These are phyloP conservation scores for Pharmacophagus antenor DNA, from an alignment of 2,888 invertebrate species.

Conservation along the genomic window DNA sequence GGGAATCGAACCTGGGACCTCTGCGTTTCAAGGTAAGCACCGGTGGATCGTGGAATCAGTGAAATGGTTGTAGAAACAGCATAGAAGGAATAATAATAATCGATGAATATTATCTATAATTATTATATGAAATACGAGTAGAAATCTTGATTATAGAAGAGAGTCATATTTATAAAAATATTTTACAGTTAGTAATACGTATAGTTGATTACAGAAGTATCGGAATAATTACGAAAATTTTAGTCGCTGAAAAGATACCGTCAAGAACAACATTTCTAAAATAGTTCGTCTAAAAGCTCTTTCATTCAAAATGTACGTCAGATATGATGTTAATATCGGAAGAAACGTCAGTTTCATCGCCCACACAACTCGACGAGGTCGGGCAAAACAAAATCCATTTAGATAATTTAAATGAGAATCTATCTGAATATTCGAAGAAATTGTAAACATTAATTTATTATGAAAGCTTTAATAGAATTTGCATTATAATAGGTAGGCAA, in stretches of 20 bases:
- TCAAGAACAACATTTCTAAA: constrained; percentile 13
- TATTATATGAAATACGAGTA: no score
- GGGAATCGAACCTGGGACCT: no score
- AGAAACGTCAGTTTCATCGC: constrained; percentile 12
- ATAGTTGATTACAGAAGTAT: background rate
- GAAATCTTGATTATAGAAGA: no score
- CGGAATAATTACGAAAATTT: background rate
- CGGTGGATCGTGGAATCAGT: no score
- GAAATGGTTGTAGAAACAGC: no score
- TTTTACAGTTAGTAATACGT: no score
- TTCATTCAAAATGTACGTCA: constrained; percentile 12
- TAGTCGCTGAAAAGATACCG: constrained; percentile 3
- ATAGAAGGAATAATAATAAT: no score
- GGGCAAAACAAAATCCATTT: constrained; percentile 1
- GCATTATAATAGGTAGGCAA: no score
- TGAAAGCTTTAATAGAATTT: background rate
- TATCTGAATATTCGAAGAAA: background rate
- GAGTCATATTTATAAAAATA: no score
- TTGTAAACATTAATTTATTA: background rate
- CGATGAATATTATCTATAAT: no score
- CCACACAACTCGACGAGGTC: background rate
- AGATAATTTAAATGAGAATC: background rate
- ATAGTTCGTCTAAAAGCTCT: constrained; percentile 14
- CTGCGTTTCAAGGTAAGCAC: no score
- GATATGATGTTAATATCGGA: constrained; percentile 17